These are phyloP conservation scores for Aricia artaxerxes DNA, from an alignment of 2,888 invertebrate genomes.

Conservation along the genomic window DNA sequence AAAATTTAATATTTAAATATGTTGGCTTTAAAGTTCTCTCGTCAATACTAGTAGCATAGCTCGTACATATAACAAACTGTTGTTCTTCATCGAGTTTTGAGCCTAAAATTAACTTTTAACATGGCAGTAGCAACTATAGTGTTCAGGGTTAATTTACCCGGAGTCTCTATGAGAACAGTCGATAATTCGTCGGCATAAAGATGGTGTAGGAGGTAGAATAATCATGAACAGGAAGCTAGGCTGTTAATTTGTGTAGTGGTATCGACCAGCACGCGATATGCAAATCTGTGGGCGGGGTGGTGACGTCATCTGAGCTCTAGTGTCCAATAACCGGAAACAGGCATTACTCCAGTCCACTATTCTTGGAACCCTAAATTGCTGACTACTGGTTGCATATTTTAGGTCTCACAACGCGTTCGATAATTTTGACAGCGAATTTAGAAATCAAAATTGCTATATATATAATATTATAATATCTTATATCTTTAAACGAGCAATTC, in stretches of 20 bases:
- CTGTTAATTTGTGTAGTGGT: neutral
- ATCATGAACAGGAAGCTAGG: neutral
- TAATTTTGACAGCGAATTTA: no score
- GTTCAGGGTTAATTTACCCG: neutral
- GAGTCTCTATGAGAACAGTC: neutral
- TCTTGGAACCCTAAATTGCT: neutral
- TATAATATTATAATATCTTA: no score
- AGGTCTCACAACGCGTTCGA: neutral
- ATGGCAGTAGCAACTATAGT: neutral
- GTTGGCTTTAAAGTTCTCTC: no score
- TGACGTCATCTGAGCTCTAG: slow-evolving; percentile 9
- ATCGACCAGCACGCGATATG: slow-evolving; percentile 32
- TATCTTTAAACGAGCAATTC: no score
- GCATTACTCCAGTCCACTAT: neutral
- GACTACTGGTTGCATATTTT: slow-evolving; percentile 8
- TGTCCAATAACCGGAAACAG: neutral
- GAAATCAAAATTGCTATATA: no score
- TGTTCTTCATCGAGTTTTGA: neutral
- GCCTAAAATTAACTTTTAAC: neutral
- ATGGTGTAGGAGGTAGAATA: neutral
- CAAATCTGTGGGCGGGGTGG: slow-evolving; percentile 32
- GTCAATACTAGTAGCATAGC: neutral
- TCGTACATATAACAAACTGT: neutral
- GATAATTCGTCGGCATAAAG: neutral
- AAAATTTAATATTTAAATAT: no score